These are phyloP conservation scores for Ibidorhyncha struthersii DNA, from an alignment of 2,113 vertebrate genomes.

Conservation along the genomic window DNA sequence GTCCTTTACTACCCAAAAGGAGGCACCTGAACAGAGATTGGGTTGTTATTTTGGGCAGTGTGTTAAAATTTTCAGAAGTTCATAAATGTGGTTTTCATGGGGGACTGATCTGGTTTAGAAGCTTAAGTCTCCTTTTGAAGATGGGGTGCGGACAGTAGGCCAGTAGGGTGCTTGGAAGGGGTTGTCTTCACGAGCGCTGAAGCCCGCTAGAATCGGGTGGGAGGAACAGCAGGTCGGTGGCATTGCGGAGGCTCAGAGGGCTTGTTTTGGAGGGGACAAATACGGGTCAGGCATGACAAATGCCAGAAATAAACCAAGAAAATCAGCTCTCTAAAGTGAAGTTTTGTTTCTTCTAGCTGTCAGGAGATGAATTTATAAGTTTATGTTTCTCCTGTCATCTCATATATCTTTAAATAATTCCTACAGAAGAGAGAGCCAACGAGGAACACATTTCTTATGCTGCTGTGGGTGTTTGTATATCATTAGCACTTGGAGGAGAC, in stretches of 20 bases:
- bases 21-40: neutral
- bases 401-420: neutral
- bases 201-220: neutral
- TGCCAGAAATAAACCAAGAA: neutral
- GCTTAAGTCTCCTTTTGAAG: neutral
- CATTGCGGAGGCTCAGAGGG: neutral
- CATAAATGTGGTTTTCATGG: neutral
- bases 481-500: conserved; percentile 53
- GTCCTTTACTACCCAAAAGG: neutral
- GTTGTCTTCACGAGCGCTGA: neutral
- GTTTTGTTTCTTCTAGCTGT: neutral
- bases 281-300: neutral
- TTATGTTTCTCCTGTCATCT: conserved; percentile 1
- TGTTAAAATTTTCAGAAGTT: neutral
- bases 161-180: neutral
- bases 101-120: neutral
- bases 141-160: neutral
- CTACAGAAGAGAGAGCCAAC: neutral
- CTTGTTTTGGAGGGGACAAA: neutral
- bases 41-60: neutral
- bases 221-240: neutral
- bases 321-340: neutral
- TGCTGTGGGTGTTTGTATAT: conserved; percentile 42
- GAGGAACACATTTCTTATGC: conserved; percentile 4
- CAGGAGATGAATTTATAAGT: neutral